phyloP scores from a whole-genome alignment of 2,113 vertebrate genomes.

The Parus major region DNA sequence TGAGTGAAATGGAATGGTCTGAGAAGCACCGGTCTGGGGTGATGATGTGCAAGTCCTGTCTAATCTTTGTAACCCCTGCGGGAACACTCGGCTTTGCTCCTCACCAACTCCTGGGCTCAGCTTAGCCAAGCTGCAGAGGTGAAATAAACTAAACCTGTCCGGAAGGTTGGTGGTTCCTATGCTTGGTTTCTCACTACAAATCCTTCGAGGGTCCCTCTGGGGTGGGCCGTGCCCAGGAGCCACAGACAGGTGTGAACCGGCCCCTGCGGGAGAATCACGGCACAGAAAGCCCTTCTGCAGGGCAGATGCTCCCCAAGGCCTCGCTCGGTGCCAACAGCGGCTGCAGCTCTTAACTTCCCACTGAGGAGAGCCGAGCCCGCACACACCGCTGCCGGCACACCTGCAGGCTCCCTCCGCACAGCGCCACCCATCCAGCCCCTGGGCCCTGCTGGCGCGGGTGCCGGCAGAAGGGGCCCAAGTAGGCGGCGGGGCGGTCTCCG shows the following conservation, averaged over 20 bases:
- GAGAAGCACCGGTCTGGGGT: not conserved
- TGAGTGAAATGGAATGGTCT: not conserved
- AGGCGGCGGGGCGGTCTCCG: rapidly evolving
- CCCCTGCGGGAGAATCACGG: not conserved
- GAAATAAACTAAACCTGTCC: not conserved
- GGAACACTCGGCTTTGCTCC: not conserved
- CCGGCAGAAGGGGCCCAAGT: not conserved
- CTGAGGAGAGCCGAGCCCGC: not conserved
- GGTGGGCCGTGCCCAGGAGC: not conserved
- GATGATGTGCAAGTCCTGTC: not conserved
- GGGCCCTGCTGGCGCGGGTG: not conserved
- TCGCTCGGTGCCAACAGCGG: not conserved
- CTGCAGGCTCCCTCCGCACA: not conserved
- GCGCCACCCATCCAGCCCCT: not conserved
- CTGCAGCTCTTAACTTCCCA: not conserved
- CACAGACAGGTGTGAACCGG: rapidly evolving
- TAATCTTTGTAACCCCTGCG: not conserved
- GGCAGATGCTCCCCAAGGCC: not conserved
- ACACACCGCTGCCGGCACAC: not conserved
- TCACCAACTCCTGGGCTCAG: not conserved
- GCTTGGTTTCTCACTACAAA: not conserved
- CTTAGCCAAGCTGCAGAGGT: not conserved
- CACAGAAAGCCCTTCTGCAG: not conserved
- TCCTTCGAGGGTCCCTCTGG: not conserved
- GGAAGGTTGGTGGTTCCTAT: not conserved